phyloP scores from a whole-genome alignment of 2,888 invertebrate species.

The Stictocephala bisonia region DNA sequence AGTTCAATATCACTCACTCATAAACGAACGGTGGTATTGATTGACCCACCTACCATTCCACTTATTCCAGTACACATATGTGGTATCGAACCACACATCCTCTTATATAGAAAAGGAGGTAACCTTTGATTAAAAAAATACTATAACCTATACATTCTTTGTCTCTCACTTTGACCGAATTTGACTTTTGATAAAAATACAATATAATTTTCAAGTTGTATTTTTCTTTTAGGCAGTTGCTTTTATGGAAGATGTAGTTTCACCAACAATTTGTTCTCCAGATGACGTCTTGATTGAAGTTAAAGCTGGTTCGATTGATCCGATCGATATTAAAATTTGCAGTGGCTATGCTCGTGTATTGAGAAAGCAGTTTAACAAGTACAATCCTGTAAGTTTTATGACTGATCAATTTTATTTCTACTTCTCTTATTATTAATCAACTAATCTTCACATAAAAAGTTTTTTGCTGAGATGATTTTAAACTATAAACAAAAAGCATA shows the following conservation, averaged over 20 bases:
- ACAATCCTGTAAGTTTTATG: conserved; percentile 56
- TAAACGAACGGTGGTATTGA: no score
- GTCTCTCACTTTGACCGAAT: neutral
- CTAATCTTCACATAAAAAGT: neutral
- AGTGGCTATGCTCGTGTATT: conserved; percentile 69
- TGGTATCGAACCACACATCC: no score
- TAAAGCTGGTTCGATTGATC: conserved; percentile 71
- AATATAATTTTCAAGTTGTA: neutral
- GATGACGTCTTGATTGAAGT: conserved; percentile 72
- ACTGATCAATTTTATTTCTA: neutral
- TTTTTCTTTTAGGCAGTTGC: conserved; percentile 66
- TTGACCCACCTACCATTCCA: no score
- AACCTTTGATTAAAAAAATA: no score
- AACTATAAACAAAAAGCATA: no score
- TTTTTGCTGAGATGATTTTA: neutral
- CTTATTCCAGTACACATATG: no score
- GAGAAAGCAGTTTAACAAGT: conserved; percentile 63
- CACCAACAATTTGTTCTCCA: conserved; percentile 67
- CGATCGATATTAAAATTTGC: conserved; percentile 71
- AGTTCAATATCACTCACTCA: no score
- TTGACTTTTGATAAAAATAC: neutral
- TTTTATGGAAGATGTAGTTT: conserved; percentile 66
- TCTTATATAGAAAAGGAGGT: no score
- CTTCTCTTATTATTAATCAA: neutral
- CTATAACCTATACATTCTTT: no score